Conservation (phyloP, 2,888 invertebrate species). For the Diadegma fenestrale region DNA sequence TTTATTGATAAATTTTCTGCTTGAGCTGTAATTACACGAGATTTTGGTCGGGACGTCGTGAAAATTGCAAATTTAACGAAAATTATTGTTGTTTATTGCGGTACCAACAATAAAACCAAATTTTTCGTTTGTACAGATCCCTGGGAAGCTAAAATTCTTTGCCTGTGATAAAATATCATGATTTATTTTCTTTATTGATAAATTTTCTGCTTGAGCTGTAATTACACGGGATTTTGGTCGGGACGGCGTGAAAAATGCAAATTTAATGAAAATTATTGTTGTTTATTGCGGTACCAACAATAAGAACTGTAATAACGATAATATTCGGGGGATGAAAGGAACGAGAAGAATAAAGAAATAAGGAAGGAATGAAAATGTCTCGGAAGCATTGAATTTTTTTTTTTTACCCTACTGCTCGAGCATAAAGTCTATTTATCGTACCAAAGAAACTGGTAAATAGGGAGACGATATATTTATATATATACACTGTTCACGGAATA, state of each 20-base stretch:
- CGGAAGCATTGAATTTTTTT: background rate
- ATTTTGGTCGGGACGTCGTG: background rate
- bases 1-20: background rate
- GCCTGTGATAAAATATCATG: background rate
- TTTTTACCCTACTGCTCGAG: background rate
- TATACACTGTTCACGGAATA: constrained; percentile 2
- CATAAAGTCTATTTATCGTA: constrained; percentile 6
- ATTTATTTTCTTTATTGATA: background rate
- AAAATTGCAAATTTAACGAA: background rate
- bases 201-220: background rate
- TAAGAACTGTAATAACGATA: background rate
- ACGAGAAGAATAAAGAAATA: background rate
- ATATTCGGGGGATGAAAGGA: background rate
- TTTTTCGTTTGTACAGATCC: background rate
- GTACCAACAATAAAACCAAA: background rate
- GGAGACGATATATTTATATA: background rate
- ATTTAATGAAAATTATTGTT: background rate
- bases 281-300: background rate
- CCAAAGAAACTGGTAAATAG: background rate
- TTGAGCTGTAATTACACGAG: background rate
- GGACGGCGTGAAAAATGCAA: background rate
- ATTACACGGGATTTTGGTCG: background rate
- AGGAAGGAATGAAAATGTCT: background rate
- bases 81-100: background rate
- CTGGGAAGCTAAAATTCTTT: background rate